Evolutionary conservation across 2,888 invertebrate genomes (phyloP).

Genomic region (Bombylius discolor): DNA sequence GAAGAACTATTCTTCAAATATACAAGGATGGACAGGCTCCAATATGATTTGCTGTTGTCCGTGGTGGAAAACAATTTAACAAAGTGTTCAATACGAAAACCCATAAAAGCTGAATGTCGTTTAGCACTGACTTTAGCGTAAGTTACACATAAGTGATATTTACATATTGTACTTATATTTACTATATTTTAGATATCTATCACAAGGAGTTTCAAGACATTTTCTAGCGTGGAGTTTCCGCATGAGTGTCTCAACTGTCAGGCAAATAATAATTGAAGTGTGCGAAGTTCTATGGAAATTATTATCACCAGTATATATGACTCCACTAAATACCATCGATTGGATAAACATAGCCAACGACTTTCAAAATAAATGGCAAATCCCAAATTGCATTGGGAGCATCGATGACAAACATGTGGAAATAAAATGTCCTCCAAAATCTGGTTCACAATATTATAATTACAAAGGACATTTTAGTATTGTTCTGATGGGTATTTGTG

Average conservation of each 20-base stretch:
- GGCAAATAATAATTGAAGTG: conserved; percentile 6
- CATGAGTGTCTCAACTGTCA: conserved; percentile 6
- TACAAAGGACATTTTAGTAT: conserved; percentile 5
- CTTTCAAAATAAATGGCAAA: conserved; percentile 4
- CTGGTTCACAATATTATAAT: too few species aligned
- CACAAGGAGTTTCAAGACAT: not conserved
- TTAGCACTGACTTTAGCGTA: conserved; percentile 5
- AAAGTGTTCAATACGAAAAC: conserved; percentile 4
- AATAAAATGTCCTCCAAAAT: conserved; percentile 6
- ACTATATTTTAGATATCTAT: conserved; percentile 2
- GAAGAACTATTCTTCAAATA: too few species aligned
- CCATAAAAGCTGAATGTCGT: conserved; percentile 3
- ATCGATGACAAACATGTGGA: conserved; percentile 6
- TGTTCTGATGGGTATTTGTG: conserved; percentile 6
- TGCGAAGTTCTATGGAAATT: conserved; percentile 6
- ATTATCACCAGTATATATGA: conserved; percentile 4
- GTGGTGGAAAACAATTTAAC: not conserved
- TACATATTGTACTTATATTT: too few species aligned
- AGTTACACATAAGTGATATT: too few species aligned
- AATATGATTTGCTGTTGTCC: too few species aligned
- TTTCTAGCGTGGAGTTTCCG: conserved; percentile 3
- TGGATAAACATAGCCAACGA: not conserved
- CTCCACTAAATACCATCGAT: conserved; percentile 1
- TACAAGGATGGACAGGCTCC: too few species aligned
- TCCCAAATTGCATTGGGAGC: too few species aligned